A percentile compares a stretch with the other conserved stretches of the same genome.
Evolutionary conservation across 2,797 vertebrate genomes (phyloP).

Genomic region (Phalloptychus januarius): DNA sequence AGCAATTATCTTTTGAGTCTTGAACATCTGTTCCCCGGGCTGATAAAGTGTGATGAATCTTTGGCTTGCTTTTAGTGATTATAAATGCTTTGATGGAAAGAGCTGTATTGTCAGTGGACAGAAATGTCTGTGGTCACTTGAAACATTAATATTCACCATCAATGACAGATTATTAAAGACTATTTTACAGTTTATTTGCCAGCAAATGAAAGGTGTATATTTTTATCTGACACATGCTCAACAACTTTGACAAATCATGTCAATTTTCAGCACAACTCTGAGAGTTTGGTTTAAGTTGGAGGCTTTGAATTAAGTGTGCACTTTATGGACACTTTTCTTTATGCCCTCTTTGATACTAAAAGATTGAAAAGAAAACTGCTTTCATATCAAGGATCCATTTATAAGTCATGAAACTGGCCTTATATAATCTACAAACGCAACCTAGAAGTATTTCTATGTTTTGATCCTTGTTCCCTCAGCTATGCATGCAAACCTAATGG

Average conservation of each 20-base stretch:
- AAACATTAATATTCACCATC: background rate
- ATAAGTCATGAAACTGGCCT: slow-evolving; percentile 49
- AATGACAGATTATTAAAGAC: background rate
- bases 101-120: background rate
- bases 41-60: background rate
- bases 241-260: background rate
- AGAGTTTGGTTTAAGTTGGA: background rate
- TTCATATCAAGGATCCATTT: slow-evolving; percentile 33
- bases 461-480: slow-evolving; percentile 27
- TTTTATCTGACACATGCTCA: background rate
- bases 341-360: slow-evolving; percentile 32
- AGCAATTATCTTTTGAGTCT: background rate
- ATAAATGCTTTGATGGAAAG: background rate
- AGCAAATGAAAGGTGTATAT: background rate
- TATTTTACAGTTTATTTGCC: background rate
- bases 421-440: slow-evolving; percentile 38
- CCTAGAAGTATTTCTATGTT: slow-evolving; percentile 39
- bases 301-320: slow-evolving; percentile 2
- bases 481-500: slow-evolving; percentile 45
- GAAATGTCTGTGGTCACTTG: background rate
- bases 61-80: background rate
- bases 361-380: slow-evolving; percentile 20
- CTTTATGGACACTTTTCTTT: slow-evolving; percentile 5
- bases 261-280: background rate
- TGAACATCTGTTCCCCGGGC: background rate